Evolutionary conservation across 2,888 invertebrate species (phyloP).

Genomic region (Drosophila falleni): DNA sequence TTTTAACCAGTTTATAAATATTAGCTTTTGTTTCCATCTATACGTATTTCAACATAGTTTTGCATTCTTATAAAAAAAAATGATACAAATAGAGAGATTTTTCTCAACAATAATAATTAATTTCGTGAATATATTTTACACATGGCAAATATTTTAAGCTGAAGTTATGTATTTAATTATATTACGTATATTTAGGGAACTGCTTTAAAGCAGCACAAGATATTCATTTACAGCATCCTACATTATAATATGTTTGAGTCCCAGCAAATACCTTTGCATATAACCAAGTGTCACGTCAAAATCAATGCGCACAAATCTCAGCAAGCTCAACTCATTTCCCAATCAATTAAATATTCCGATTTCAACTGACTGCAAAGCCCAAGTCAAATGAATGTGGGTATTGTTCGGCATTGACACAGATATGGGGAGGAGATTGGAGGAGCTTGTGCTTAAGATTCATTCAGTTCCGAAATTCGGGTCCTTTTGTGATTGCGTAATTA

Average conservation of each 20-base stretch:
- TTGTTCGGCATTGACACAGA: conserved; percentile 29
- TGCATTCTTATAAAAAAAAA: too few species aligned
- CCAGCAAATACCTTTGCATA: background rate
- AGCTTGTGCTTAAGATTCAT: conserved; percentile 55
- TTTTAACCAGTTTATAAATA: too few species aligned
- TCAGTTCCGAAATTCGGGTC: conserved; percentile 31
- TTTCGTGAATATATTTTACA: too few species aligned
- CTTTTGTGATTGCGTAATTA: conserved; percentile 77
- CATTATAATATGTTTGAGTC: background rate
- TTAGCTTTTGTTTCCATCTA: too few species aligned
- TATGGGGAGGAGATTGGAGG: background rate
- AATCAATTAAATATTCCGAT: conserved; percentile 80
- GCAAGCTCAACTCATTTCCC: conserved; percentile 66
- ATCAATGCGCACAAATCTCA: conserved; percentile 47
- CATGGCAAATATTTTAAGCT: too few species aligned
- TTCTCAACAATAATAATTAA: too few species aligned
- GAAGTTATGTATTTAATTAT: too few species aligned
- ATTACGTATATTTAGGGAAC: too few species aligned
- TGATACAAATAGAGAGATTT: too few species aligned
- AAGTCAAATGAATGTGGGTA: conserved; percentile 46
- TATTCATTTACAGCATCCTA: background rate
- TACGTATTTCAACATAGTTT: too few species aligned
- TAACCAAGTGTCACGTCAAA: conserved; percentile 22
- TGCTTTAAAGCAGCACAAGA: too few species aligned
- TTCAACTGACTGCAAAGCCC: conserved; percentile 34